Evolutionary conservation across 2,113 vertebrate species (phyloP).

Genomic region (Murina feae): DNA sequence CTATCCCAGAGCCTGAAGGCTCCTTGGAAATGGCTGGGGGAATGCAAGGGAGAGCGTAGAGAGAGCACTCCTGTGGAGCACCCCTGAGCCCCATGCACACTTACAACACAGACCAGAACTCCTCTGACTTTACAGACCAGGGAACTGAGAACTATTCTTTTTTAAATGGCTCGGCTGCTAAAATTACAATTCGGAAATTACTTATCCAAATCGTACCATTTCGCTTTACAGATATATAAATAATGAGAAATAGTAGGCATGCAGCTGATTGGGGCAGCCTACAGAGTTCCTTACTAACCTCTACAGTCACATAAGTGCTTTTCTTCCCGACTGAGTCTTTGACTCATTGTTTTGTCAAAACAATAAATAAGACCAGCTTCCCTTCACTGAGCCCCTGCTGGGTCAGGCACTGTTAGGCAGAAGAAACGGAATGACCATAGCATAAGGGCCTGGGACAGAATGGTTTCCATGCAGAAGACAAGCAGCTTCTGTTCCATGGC

Average conservation of each 20-base stretch:
- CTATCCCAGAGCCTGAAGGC: neutral
- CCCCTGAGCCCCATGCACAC: neutral
- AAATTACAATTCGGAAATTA: neutral
- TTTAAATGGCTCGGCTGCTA: neutral
- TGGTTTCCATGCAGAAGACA: accelerated
- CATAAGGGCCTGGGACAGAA: neutral
- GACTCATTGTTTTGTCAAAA: neutral
- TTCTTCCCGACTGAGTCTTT: neutral
- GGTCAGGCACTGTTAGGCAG: neutral
- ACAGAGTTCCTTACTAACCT: neutral
- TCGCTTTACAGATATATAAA: neutral
- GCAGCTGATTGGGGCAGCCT: neutral
- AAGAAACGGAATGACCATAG: neutral
- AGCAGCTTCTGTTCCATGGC: neutral
- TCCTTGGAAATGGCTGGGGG: neutral
- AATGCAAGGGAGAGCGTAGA: neutral
- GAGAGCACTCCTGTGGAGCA: too few relatives aligned
- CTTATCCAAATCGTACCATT: neutral
- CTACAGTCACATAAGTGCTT: neutral
- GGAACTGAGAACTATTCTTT: neutral
- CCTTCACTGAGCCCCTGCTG: neutral
- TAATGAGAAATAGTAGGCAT: neutral
- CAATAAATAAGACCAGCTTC: neutral
- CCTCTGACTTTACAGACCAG: neutral
- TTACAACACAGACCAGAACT: neutral